phyloP scores from a whole-genome alignment of 2,113 vertebrate species.

The Cyanocitta stelleri region DNA sequence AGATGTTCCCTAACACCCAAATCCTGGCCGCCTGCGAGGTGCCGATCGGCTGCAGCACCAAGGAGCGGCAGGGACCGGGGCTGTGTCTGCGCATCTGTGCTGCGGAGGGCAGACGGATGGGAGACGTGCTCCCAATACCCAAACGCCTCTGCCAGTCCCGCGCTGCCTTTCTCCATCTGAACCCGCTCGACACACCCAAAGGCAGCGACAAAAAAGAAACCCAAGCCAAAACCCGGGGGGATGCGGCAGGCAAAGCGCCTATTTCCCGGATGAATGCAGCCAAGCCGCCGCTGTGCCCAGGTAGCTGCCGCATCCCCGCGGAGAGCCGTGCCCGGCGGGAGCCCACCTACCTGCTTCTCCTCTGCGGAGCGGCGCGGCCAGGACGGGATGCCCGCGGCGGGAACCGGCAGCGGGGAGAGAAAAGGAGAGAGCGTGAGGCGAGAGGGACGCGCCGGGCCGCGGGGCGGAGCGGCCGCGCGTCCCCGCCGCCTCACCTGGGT shows the following conservation, averaged over 20 bases:
- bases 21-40: neutral
- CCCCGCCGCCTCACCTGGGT: conserved; percentile 81
- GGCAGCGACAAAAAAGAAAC: neutral
- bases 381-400: conserved; percentile 1
- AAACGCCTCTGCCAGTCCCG: neutral
- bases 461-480: neutral
- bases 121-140: neutral
- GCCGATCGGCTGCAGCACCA: neutral
- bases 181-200: neutral
- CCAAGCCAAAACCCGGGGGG: neutral
- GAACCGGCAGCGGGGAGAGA: neutral
- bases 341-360: conserved; percentile 64
- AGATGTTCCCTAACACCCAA: neutral
- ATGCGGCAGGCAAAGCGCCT: neutral
- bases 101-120: neutral
- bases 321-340: neutral
- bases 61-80: neutral
- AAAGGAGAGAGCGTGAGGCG: conserved; percentile 29
- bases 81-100: conserved; percentile 1
- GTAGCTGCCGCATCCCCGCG: neutral
- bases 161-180: neutral
- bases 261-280: neutral
- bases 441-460: conserved; percentile 21
- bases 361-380: conserved; percentile 19
- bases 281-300: neutral